Evolutionary conservation across 64 coral and sea anemone species (phyloP).

Genomic region (Orbicella faveolata): DNA sequence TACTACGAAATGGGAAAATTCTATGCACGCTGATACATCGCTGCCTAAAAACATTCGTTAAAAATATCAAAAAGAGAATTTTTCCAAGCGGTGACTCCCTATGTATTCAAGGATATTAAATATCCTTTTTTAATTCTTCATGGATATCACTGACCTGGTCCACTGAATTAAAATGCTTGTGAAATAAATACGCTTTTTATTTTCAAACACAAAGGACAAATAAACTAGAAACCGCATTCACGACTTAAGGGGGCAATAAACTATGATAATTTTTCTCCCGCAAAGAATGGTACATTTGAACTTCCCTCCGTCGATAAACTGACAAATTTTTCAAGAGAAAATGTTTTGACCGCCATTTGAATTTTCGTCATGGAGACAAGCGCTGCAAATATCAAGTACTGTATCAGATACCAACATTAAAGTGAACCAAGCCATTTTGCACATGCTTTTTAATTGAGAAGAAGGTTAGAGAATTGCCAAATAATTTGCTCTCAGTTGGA

Average conservation of each 20-base stretch:
- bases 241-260: neutral
- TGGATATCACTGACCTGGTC: neutral
- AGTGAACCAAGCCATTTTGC: neutral
- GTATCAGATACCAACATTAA: neutral
- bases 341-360: neutral
- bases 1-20: neutral
- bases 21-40: neutral
- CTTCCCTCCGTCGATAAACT: neutral
- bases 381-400: neutral
- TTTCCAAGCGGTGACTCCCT: conserved; percentile 28
- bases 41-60: conserved; percentile 6
- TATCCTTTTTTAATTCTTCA: conserved; percentile 21
- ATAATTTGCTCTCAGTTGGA: neutral
- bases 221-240: neutral
- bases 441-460: conserved; percentile 26
- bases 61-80: conserved; percentile 18
- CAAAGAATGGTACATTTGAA: neutral
- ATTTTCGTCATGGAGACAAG: neutral
- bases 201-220: neutral
- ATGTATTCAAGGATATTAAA: conserved; percentile 52
- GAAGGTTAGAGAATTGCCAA: neutral
- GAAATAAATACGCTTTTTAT: neutral
- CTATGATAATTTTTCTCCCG: neutral
- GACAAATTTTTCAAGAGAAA: neutral
- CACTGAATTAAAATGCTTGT: neutral